Percentiles rank a stretch among this genome's conserved stretches.
phyloP scores from a whole-genome alignment of 2,113 vertebrate genomes.

The Leptocoma aspasia region DNA sequence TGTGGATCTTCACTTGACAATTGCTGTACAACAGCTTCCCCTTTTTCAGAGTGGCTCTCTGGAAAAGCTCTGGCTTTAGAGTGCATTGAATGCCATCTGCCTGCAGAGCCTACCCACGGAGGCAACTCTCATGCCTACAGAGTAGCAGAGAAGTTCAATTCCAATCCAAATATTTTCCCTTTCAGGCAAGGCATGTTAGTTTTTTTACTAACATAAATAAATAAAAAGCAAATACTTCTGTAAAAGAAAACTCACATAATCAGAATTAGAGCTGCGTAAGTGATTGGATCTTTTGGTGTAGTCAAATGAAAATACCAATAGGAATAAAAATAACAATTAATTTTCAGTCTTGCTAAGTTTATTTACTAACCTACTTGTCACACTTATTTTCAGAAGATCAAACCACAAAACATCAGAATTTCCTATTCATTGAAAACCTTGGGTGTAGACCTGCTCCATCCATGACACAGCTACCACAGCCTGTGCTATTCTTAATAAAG shows the following conservation, averaged over 20 bases:
- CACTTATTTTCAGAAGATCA: background rate
- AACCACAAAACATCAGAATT: background rate
- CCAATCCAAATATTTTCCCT: slow-evolving; percentile 40
- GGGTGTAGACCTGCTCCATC: background rate
- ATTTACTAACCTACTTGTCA: background rate
- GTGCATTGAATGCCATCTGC: background rate
- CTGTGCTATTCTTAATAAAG: background rate
- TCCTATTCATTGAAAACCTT: background rate
- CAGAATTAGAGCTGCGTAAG: background rate
- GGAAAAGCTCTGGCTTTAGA: background rate
- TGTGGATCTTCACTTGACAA: background rate
- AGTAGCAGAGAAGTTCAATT: background rate
- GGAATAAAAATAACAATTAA: background rate
- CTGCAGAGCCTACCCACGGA: background rate
- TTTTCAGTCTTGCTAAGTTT: background rate
- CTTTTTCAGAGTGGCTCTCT: background rate
- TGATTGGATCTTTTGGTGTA: background rate
- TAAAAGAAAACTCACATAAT: background rate
- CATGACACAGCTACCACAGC: background rate
- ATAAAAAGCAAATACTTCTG: slow-evolving; percentile 13
- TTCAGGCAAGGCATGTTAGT: slow-evolving; percentile 5
- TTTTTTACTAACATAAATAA: slow-evolving; percentile 31
- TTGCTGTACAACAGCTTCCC: background rate
- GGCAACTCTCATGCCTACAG: background rate
- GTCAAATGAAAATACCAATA: background rate